Conservation (phyloP, 1,140 invertebrate genomes). For the Galleria mellonella region DNA sequence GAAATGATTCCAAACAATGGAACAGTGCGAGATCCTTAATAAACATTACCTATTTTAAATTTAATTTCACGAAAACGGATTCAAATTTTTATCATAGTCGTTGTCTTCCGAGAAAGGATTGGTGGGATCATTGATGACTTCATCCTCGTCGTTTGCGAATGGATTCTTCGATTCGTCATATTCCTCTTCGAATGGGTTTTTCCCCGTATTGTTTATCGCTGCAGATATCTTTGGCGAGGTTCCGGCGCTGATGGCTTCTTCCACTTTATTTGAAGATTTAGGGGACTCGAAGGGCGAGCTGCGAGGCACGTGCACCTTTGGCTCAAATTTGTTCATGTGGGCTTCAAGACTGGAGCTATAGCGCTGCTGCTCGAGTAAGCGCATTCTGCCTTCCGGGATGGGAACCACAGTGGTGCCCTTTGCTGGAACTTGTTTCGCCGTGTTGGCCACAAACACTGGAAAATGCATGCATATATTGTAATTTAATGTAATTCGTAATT, state of each 20-base stretch:
- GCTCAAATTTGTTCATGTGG: conserved; percentile 66
- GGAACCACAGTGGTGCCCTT: conserved; percentile 59
- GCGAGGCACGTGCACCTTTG: conserved; percentile 25
- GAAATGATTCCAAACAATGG: too few species aligned
- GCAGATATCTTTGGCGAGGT: conserved; percentile 52
- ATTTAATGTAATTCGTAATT: too few species aligned
- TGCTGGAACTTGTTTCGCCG: conserved; percentile 45
- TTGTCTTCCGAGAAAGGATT: conserved; percentile 77
- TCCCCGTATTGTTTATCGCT: conserved; percentile 54
- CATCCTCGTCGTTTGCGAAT: conserved; percentile 67
- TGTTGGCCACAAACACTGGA: conserved; percentile 47
- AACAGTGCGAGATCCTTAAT: too few species aligned
- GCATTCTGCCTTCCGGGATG: conserved; percentile 73
- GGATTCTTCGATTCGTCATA: conserved; percentile 78
- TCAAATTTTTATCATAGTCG: conserved; percentile 80
- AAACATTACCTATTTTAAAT: too few species aligned
- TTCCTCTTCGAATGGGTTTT: conserved; percentile 75
- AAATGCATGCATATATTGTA: too few species aligned
- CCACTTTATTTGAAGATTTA: conserved; percentile 8
- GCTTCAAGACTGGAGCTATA: conserved; percentile 79
- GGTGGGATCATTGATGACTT: conserved; percentile 55
- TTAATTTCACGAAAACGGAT: conserved; percentile 75
- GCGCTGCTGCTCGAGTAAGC: conserved; percentile 66
- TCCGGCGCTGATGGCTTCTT: conserved; percentile 3
- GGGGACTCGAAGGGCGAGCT: conserved; percentile 18